Percentiles rank a stretch among this genome's conserved stretches.
phyloP scores from a whole-genome alignment of 2,888 invertebrate genomes.

The Thecophora atra region DNA sequence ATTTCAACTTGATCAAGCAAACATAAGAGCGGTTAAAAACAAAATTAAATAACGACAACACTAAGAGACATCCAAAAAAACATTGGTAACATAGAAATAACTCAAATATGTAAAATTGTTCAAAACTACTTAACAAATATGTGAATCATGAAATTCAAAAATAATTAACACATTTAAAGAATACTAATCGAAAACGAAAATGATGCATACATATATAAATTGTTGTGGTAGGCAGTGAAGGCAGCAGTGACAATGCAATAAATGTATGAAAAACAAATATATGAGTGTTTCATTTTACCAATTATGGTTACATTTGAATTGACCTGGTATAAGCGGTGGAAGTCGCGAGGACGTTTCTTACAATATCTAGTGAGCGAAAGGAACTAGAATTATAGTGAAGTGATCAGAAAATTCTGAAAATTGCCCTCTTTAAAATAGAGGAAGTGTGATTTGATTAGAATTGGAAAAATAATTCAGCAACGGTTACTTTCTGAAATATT shows the following conservation, averaged over 20 bases:
- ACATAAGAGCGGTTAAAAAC: constrained; percentile 22
- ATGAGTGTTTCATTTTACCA: not conserved
- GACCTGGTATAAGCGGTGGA: too few species aligned
- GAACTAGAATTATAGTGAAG: too few species aligned
- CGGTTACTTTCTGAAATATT: too few species aligned
- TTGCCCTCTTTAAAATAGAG: too few species aligned
- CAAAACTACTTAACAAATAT: constrained; percentile 36
- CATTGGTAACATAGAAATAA: constrained; percentile 10
- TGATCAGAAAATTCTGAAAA: too few species aligned
- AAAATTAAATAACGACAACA: constrained; percentile 28
- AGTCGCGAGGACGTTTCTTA: too few species aligned
- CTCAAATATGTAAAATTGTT: constrained; percentile 41
- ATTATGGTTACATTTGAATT: too few species aligned
- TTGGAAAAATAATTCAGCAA: too few species aligned
- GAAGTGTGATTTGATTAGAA: too few species aligned
- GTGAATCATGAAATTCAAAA: constrained; percentile 45
- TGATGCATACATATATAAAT: constrained; percentile 46
- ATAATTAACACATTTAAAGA: constrained; percentile 42
- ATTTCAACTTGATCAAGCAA: constrained; percentile 19
- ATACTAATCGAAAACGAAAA: not conserved
- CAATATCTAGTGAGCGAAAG: too few species aligned
- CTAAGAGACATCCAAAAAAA: constrained; percentile 17
- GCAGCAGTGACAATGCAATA: constrained; percentile 62
- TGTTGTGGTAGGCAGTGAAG: constrained; percentile 63
- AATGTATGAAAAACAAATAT: constrained; percentile 60